phyloP scores from a whole-genome alignment of 2,113 vertebrate species.

The Corythoichthys intestinalis region DNA sequence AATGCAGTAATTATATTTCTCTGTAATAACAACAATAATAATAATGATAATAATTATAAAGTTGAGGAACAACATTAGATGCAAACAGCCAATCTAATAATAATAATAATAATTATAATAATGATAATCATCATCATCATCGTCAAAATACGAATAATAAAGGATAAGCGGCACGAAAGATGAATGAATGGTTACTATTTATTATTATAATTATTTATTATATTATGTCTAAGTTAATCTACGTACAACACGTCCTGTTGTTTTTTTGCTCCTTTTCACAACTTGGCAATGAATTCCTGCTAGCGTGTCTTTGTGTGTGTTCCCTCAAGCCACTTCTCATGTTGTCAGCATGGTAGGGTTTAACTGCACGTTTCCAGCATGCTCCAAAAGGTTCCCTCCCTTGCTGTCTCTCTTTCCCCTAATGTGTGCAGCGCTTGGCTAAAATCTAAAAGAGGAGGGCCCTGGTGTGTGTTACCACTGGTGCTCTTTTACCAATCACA shows the following conservation, averaged over 20 bases:
- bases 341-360: constrained; percentile 50
- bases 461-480: constrained; percentile 23
- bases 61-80: too few species aligned
- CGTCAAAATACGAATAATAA: too few species aligned
- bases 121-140: too few species aligned
- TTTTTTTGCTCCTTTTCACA: constrained; percentile 4
- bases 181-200: too few species aligned
- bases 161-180: too few species aligned
- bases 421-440: constrained; percentile 31
- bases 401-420: constrained; percentile 36
- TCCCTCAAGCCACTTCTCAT: constrained; percentile 39
- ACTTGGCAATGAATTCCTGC: constrained; percentile 4
- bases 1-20: too few species aligned
- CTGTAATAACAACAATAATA: too few species aligned
- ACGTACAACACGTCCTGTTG: not conserved
- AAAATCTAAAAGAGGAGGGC: constrained; percentile 48
- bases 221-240: not conserved
- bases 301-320: constrained; percentile 30
- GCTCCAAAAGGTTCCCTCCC: constrained; percentile 33
- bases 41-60: too few species aligned
- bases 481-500: constrained; percentile 62
- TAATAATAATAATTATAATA: too few species aligned
- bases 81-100: too few species aligned
- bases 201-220: too few species aligned
- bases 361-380: constrained; percentile 62